Percentiles rank a stretch among this genome's conserved stretches.
Evolutionary conservation across 2,113 vertebrate species (phyloP).

Genomic region (Cettia cetti): DNA sequence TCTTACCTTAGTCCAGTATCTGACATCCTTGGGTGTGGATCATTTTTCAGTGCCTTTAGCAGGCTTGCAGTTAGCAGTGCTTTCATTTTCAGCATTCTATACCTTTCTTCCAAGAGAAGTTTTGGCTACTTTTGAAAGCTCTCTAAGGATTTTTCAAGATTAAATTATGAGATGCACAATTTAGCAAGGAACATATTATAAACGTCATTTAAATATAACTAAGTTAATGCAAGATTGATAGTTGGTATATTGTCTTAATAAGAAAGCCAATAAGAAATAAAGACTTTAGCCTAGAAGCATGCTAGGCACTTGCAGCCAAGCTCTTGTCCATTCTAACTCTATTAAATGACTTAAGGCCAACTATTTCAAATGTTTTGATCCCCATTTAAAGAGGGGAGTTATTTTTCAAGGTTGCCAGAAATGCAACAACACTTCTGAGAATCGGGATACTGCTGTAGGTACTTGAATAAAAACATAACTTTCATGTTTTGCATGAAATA

Average conservation of each 20-base stretch:
- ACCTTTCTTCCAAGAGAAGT: neutral
- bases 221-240: neutral
- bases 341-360: neutral
- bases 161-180: neutral
- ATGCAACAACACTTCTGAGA: neutral
- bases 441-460: neutral
- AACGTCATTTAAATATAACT: neutral
- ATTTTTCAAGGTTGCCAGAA: neutral
- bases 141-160: neutral
- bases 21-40: neutral
- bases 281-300: neutral
- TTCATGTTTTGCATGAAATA: neutral
- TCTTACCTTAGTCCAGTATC: neutral
- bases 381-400: neutral
- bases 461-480: neutral
- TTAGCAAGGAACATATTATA: neutral
- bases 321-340: neutral
- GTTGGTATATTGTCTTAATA: neutral
- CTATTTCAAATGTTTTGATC: neutral
- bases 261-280: slow-evolving; percentile 4
- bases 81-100: neutral
- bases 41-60: neutral
- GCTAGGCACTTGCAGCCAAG: neutral
- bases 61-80: neutral
- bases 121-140: neutral